Evolutionary conservation across 2,888 invertebrate genomes (phyloP).

Genomic region (Heliconius charithonia): DNA sequence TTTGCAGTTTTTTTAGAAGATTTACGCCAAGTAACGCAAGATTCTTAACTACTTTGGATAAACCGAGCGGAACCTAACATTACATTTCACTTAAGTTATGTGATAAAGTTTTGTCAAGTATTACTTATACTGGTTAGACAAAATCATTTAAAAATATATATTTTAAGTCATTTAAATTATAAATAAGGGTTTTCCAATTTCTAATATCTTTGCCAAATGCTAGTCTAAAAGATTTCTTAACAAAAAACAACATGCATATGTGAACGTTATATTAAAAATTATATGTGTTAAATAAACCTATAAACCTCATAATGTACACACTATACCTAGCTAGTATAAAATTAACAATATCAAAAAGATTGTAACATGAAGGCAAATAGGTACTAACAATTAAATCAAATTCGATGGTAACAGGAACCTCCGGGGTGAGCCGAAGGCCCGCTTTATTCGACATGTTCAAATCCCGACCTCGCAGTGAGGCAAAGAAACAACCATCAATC

Average conservation of each 20-base stretch:
- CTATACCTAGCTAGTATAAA: background rate
- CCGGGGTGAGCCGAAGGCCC: slow-evolving; percentile 88
- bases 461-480: slow-evolving; percentile 64
- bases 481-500: slow-evolving; percentile 82
- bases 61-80: background rate
- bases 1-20: too few species aligned
- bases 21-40: background rate
- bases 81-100: background rate
- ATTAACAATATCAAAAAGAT: background rate
- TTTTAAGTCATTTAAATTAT: too few species aligned
- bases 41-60: background rate
- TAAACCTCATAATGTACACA: background rate
- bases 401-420: slow-evolving; percentile 74
- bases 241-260: background rate
- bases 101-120: background rate
- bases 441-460: slow-evolving; percentile 93
- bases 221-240: background rate
- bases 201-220: background rate
- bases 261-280: too few species aligned
- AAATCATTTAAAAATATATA: background rate
- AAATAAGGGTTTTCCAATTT: too few species aligned
- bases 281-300: background rate
- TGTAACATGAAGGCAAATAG: background rate
- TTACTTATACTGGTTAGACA: background rate
- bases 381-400: background rate